Conservation (phyloP, 2,797 vertebrate species). For the Ateles fusciceps region DNA sequence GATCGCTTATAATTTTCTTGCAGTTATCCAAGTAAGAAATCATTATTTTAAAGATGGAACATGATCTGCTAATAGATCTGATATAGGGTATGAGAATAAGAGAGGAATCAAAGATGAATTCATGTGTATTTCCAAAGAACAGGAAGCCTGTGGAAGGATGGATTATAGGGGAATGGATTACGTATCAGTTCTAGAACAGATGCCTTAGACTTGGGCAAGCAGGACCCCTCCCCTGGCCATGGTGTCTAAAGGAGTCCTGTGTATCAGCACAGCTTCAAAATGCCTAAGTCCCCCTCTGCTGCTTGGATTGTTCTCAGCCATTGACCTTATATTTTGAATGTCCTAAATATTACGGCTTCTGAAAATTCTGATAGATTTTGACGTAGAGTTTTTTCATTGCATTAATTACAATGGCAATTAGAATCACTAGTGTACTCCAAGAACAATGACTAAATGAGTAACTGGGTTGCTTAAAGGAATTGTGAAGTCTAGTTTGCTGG, state of each 20-base stretch:
- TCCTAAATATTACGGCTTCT: background rate
- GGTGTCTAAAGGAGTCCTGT: rapidly evolving
- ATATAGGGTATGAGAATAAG: background rate
- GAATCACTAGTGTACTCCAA: background rate
- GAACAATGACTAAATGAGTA: background rate
- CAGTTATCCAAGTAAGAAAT: background rate
- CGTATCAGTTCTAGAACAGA: background rate
- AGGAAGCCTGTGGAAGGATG: background rate
- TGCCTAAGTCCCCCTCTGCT: background rate
- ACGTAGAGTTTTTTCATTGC: background rate
- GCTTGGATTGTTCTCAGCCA: background rate
- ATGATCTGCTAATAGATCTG: background rate
- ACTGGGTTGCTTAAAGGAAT: background rate
- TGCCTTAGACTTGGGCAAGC: background rate
- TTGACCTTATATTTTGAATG: background rate
- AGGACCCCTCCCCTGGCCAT: background rate
- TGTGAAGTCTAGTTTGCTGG: background rate
- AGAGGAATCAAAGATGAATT: background rate
- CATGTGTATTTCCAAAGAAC: background rate
- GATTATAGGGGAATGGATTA: background rate
- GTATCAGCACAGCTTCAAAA: background rate
- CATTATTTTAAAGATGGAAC: background rate
- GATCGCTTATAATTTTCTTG: background rate
- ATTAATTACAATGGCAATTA: background rate
- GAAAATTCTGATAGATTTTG: constrained; percentile 12